Conservation (phyloP, 2,888 invertebrate genomes). For the Coecobrya sp. region DNA sequence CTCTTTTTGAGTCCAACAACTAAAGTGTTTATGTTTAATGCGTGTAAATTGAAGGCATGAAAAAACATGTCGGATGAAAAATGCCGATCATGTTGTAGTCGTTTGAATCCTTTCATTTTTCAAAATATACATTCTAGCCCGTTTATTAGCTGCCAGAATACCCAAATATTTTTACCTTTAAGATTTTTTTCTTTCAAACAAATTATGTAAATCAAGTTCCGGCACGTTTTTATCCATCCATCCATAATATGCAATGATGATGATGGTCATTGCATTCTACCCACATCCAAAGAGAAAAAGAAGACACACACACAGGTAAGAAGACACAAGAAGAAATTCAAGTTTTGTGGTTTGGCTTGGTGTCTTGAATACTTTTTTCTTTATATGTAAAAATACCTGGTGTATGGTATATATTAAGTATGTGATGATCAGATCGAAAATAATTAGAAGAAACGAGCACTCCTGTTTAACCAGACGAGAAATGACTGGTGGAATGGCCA, state of each 20-base stretch:
- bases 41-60: constrained; percentile 37
- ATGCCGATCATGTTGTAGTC: constrained; percentile 8
- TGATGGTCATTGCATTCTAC: constrained; percentile 3
- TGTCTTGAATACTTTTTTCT: neutral
- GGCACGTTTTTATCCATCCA: constrained; percentile 55
- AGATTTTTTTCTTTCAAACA: constrained; percentile 27
- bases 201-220: constrained; percentile 77
- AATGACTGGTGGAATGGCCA: constrained; percentile 71
- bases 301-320: neutral
- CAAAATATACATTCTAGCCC: neutral
- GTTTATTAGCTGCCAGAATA: neutral
- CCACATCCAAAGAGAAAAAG: neutral
- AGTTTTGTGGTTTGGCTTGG: constrained; percentile 67
- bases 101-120: constrained; percentile 30
- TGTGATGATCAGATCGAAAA: constrained; percentile 72
- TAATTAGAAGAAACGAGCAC: constrained; percentile 72
- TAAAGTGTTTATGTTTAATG: constrained; percentile 36
- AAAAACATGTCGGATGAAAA: constrained; percentile 14
- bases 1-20: neutral
- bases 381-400: neutral
- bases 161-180: neutral
- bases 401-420: neutral
- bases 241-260: neutral
- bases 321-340: constrained; percentile 63
- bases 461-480: constrained; percentile 70